Conservation (phyloP, 2,113 vertebrate genomes). For the Larimichthys crocea region DNA sequence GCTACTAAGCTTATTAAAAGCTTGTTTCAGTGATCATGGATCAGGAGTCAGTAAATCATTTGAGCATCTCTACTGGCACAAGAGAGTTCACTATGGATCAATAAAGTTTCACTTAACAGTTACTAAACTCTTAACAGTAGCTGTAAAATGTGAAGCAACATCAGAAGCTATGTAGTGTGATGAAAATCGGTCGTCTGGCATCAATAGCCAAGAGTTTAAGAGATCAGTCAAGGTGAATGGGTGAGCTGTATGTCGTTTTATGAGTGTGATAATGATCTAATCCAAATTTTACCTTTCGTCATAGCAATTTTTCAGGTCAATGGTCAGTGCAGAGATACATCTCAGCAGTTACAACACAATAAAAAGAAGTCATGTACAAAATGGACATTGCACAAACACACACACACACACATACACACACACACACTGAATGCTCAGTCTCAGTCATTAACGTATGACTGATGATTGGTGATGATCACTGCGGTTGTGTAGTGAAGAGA, state of each 20-base stretch:
- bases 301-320: background rate
- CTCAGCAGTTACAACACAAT: background rate
- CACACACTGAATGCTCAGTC: background rate
- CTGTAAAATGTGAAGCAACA: background rate
- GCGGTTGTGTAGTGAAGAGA: slow-evolving; percentile 75
- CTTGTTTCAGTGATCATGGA: background rate
- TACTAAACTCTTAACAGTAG: background rate
- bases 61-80: background rate
- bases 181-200: background rate
- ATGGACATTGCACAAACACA: background rate
- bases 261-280: slow-evolving; percentile 20
- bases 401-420: background rate
- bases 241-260: background rate
- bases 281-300: slow-evolving; percentile 1
- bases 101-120: background rate
- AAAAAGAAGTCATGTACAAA: background rate
- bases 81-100: background rate
- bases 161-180: background rate
- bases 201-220: background rate
- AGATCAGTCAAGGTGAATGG: background rate
- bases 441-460: too few relatives aligned
- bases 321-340: background rate
- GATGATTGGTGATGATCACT: background rate
- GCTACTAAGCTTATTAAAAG: background rate
- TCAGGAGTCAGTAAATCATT: background rate